Evolutionary conservation across 1,140 invertebrate species (phyloP).

Genomic region (Heliothis virescens): DNA sequence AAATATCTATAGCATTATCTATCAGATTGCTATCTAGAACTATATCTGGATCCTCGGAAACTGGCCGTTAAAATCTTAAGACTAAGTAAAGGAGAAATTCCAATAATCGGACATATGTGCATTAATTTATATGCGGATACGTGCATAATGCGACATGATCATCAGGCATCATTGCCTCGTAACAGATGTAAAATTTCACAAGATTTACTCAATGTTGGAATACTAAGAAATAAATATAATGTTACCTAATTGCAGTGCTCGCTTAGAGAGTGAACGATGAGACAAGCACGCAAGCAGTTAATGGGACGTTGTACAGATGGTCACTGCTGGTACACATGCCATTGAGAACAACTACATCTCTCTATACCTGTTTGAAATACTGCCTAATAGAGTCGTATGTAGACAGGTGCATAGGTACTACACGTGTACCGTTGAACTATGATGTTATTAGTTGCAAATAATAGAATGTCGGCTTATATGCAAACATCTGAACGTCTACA

Average conservation of each 20-base stretch:
- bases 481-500: too few species aligned
- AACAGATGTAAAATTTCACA: conserved; percentile 56
- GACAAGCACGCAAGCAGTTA: conserved; percentile 37
- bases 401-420: background rate
- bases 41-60: too few species aligned
- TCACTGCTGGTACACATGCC: conserved; percentile 24
- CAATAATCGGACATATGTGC: conserved; percentile 1
- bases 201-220: conserved; percentile 53
- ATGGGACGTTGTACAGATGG: conserved; percentile 30
- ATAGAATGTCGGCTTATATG: too few species aligned
- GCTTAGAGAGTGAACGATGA: conserved; percentile 52
- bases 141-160: conserved; percentile 4
- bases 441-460: too few species aligned
- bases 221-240: conserved; percentile 54
- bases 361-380: background rate
- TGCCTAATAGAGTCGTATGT: background rate
- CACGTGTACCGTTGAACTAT: background rate
- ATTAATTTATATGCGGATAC: conserved; percentile 32
- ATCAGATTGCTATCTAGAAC: too few species aligned
- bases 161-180: conserved; percentile 33
- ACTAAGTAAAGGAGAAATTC: conserved; percentile 18
- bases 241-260: conserved; percentile 58
- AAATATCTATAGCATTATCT: too few species aligned
- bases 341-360: conserved; percentile 8
- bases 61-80: too few species aligned